Base-by-base conservation (phyloP, 2,797 vertebrate species). In the Pyrocephalus nanus region DNA sequence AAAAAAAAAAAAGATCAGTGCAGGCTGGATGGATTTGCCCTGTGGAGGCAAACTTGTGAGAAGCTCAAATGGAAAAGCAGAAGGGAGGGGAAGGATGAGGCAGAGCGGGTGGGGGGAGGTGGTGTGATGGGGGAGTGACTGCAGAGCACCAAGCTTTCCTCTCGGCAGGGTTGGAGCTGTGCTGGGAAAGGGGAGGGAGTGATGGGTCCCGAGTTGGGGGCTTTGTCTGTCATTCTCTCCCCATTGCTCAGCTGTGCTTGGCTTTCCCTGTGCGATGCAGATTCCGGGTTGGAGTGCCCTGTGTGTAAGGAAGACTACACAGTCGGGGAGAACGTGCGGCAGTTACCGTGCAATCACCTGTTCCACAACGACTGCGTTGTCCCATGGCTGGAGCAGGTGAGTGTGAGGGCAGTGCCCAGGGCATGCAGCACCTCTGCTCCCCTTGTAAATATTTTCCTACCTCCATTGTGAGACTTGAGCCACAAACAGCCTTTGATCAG, bases 261-360 rank as follows among this genome's bases (percentile, higher is more conserved):
- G 29, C 51, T 58, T 47, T 86, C 76, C 38, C 53, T 53, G 71
- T 15, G 3, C 1, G 5, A 1, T 8, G 1, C 98, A 99, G 99
- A 98, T 97, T 99, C 98, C 2, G 98, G 99, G 91, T 97, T 99
- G 88, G 99, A 99, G 97, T 99, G 99, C 95, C 99, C 99, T 0
- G 99, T 99, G 86, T 99, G 99, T 97, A 99, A 99, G 98, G 99
- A 99, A 65, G 99, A 99, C 95, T 99, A 99, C 77, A 98, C 98
- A 11, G 96, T 98, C 1, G 98, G 98, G 5, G 99, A 99, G 89
- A 98, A 76, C 0, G 99, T 99, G 91, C 98, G 99, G 91, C 99
- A 99, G 90, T 97, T 99, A 88, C 99, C 99, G 3, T 99, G 99
- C 98, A 99, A 99, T 98, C 99, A 99, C 96, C 98, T 99, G 91